Evolutionary conservation across 64 coral and sea anemone genomes (phyloP).

Genomic region (Pachyseris speciosa): DNA sequence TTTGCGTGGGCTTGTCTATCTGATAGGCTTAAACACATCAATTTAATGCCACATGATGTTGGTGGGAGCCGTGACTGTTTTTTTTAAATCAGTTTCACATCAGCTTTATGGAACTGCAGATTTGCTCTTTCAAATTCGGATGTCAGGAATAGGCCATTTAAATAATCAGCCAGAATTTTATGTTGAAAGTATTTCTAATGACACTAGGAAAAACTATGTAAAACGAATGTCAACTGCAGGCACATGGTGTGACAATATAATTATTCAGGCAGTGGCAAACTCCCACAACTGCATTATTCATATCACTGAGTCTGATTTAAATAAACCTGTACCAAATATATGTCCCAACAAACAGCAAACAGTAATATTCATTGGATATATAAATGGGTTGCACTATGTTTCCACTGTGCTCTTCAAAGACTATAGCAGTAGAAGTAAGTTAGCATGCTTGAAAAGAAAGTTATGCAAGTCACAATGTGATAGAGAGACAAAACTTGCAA

Average conservation of each 20-base stretch:
- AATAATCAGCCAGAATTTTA: too few species aligned
- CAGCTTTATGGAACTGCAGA: too few species aligned
- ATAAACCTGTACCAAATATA: background rate
- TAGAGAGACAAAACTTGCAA: background rate
- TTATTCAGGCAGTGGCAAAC: constrained; percentile 26
- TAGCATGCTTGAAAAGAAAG: background rate
- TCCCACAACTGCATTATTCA: constrained; percentile 4
- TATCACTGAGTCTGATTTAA: constrained; percentile 9
- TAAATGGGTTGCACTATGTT: constrained; percentile 11
- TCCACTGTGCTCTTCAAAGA: background rate
- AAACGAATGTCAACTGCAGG: background rate
- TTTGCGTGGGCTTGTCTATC: too few species aligned
- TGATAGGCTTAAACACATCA: too few species aligned
- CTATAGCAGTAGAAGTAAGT: background rate
- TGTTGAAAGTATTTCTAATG: too few species aligned
- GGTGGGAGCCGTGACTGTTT: background rate
- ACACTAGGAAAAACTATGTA: background rate
- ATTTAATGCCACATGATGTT: too few species aligned
- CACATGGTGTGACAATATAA: constrained; percentile 35
- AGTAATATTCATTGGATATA: constrained; percentile 13
- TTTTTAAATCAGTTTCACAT: too few species aligned
- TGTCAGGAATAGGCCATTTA: background rate
- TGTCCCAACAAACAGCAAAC: background rate
- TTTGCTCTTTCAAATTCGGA: too few species aligned
- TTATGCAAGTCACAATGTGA: background rate